A percentile compares a stretch with the other conserved stretches of the same genome.
phyloP scores from a whole-genome alignment of 2,888 invertebrate species.

The Tortricodes alternella region DNA sequence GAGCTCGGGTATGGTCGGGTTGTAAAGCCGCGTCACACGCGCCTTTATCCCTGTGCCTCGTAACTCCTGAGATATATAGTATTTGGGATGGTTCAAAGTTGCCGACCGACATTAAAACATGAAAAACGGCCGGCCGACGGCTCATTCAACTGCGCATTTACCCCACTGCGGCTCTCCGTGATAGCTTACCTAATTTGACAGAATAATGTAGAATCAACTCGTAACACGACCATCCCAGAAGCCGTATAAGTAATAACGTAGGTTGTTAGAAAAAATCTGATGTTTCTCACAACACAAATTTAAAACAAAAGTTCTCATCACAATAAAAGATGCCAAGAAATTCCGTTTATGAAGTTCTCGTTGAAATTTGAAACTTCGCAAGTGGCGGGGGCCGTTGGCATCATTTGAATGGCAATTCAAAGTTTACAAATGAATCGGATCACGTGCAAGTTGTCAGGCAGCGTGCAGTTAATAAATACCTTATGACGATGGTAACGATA shows the following conservation, averaged over 20 bases:
- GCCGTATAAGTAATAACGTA: not conserved
- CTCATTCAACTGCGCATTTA: constrained; percentile 55
- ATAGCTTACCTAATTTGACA: constrained; percentile 13
- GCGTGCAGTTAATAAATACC: constrained; percentile 7
- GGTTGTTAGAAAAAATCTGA: not conserved
- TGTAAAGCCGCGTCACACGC: constrained; percentile 59
- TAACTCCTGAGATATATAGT: constrained; percentile 78
- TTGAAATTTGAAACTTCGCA: constrained; percentile 23
- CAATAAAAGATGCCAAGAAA: constrained; percentile 10
- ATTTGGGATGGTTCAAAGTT: constrained; percentile 77
- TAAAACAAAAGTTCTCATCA: not conserved
- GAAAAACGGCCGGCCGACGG: constrained; percentile 71
- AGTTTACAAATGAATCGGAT: constrained; percentile 13
- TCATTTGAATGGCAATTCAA: constrained; percentile 14
- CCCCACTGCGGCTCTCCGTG: constrained; percentile 2
- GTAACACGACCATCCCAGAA: not conserved
- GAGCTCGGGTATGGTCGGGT: constrained; percentile 32
- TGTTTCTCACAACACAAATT: not conserved
- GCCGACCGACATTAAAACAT: constrained; percentile 74
- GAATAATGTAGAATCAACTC: constrained; percentile 2
- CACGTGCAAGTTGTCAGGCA: constrained; percentile 7
- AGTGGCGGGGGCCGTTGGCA: constrained; percentile 6
- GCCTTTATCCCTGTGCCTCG: constrained; percentile 60
- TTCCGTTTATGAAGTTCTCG: not conserved
- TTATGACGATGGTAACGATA: constrained; percentile 10